These are phyloP conservation scores for Drosophila pseudoobscura DNA, from an alignment of 1,140 invertebrate species.

Conservation along the genomic window DNA sequence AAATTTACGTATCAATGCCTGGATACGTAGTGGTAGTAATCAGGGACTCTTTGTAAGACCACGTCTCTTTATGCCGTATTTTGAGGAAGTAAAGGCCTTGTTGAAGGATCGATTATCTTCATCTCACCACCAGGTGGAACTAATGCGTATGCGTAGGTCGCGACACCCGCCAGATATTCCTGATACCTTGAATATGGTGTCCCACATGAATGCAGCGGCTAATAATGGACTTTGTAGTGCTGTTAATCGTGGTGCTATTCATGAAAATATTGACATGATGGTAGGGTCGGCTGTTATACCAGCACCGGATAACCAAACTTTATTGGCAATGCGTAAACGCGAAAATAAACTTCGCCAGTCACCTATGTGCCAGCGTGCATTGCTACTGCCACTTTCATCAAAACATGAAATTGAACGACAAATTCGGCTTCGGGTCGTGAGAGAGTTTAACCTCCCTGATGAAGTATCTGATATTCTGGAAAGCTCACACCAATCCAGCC, in stretches of 20 bases:
- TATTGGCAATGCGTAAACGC: conserved; percentile 92
- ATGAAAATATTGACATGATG: conserved; percentile 87
- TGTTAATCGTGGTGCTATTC: conserved; percentile 84
- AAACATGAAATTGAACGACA: conserved; percentile 90
- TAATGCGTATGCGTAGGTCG: conserved; percentile 88
- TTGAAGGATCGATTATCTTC: conserved; percentile 91
- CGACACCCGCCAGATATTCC: conserved; percentile 91
- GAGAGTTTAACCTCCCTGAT: conserved; percentile 97
- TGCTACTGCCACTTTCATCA: conserved; percentile 89
- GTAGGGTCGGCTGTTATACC: conserved; percentile 86
- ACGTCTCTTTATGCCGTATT: conserved; percentile 95
- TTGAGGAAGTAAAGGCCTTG: conserved; percentile 95
- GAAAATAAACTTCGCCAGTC: conserved; percentile 92
- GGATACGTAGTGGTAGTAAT: conserved; percentile 91
- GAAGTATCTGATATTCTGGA: conserved; percentile 93
- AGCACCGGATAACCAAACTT: conserved; percentile 89
- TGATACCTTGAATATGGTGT: conserved; percentile 97
- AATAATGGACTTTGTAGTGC: conserved; percentile 85
- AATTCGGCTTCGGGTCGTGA: conserved; percentile 93
- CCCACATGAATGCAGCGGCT: conserved; percentile 74
- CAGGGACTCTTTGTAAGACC: conserved; percentile 93
- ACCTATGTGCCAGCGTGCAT: conserved; percentile 91
- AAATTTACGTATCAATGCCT: conserved; percentile 91
- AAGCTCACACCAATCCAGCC: conserved; percentile 71
- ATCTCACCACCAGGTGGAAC: conserved; percentile 87